A percentile compares a stretch with the other conserved stretches of the same genome.
Evolutionary conservation across 2,797 vertebrate genomes (phyloP).

Genomic region (Chrosomus eos): DNA sequence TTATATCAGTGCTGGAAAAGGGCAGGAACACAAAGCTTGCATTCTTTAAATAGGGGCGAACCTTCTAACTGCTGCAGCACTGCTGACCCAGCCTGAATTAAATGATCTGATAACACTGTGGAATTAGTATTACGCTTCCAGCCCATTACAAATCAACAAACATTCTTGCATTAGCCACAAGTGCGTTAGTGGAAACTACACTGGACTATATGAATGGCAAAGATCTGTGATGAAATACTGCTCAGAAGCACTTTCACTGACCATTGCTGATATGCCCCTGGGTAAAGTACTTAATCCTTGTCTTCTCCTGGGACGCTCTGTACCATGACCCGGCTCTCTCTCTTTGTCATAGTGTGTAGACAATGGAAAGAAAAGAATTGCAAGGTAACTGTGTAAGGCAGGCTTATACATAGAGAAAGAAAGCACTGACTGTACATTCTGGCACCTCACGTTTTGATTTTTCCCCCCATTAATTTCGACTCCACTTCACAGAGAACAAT

Average conservation of each 20-base stretch:
- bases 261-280: slow-evolving; percentile 46
- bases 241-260: slow-evolving; percentile 49
- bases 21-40: neutral
- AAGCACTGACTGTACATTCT: slow-evolving; percentile 50
- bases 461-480: slow-evolving; percentile 13
- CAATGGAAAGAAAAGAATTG: slow-evolving; percentile 43
- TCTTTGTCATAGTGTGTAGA: neutral
- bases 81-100: slow-evolving; percentile 29
- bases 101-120: slow-evolving; percentile 16
- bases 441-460: slow-evolving; percentile 17
- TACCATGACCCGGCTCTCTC: slow-evolving; percentile 37
- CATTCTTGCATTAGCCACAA: slow-evolving; percentile 14
- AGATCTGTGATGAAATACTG: slow-evolving; percentile 31
- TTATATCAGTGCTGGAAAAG: neutral
- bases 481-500: slow-evolving; percentile 26
- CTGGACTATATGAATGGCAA: slow-evolving; percentile 29
- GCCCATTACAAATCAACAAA: slow-evolving; percentile 34
- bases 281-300: slow-evolving; percentile 48
- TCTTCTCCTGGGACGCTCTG: slow-evolving; percentile 48
- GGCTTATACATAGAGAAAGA: slow-evolving; percentile 35
- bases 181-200: slow-evolving; percentile 19
- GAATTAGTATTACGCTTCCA: slow-evolving; percentile 17
- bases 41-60: neutral
- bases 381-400: slow-evolving; percentile 37
- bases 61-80: neutral